These are phyloP conservation scores for Rhagium mordax DNA, from an alignment of 2,888 invertebrate species.

Conservation along the genomic window DNA sequence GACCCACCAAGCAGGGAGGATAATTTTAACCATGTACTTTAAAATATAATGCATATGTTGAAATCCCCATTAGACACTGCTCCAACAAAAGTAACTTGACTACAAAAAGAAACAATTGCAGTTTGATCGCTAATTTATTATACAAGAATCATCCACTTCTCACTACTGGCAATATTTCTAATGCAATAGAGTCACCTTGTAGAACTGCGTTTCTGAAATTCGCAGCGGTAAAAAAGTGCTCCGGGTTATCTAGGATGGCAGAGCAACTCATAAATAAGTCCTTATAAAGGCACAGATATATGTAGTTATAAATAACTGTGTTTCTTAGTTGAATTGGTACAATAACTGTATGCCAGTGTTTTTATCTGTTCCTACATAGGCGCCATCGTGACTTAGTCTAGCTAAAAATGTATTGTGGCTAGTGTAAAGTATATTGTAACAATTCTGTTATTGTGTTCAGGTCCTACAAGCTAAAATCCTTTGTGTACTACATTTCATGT, in stretches of 20 bases:
- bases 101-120: too few relatives aligned
- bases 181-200: neutral
- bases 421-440: constrained; percentile 7
- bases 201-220: neutral
- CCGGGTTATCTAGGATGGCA: constrained; percentile 4
- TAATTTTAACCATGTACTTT: too few relatives aligned
- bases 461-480: constrained; percentile 2
- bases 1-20: too few relatives aligned
- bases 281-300: constrained; percentile 20
- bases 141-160: too few relatives aligned
- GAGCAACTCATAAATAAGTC: constrained; percentile 7
- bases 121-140: too few relatives aligned
- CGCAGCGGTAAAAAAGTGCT: neutral
- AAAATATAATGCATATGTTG: too few relatives aligned
- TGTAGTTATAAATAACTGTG: constrained; percentile 21
- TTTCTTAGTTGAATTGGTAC: constrained; percentile 24
- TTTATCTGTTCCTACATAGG: constrained; percentile 20
- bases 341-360: constrained; percentile 23
- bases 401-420: constrained; percentile 17
- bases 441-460: constrained; percentile 1
- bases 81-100: too few relatives aligned
- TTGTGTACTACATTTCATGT: constrained; percentile 1
- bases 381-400: constrained; percentile 23
- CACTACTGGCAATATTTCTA: too few relatives aligned
- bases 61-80: too few relatives aligned